Base-by-base conservation (phyloP, 2,113 vertebrate genomes). In the Oryzias melastigma region DNA sequence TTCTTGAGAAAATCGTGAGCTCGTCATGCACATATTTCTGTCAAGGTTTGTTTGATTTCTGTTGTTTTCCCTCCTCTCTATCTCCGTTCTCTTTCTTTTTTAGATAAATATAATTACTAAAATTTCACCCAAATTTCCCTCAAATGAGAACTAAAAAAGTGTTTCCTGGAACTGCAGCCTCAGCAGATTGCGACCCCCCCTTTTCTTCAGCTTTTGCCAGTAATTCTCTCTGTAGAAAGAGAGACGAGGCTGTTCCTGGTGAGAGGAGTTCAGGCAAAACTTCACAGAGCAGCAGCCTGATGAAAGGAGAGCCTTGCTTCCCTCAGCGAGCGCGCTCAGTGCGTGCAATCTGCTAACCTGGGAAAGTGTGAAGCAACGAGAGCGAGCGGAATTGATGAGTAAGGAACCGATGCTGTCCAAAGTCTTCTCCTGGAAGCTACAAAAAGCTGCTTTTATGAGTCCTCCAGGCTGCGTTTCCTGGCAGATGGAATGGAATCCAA, bases 201-300 rank as follows among this genome's bases (percentile, higher is more conserved):
- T 41, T 53, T 42, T 42, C 19, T 51, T 16, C n/a, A 41, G 46
- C 52, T 53, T 44, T 48, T 49, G 58, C 72, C 62, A 69, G 55
- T 46, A 1, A 24, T 78, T 75, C 73, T 17, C 44, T 57, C 63
- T 64, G 65, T 67, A 58, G n/a, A 45, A 8, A 19, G 29, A 61
- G 66, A 78, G 78, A 61, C 58, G 57, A 51, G 62, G 67, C 61
- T 73, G 49, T 51, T 52, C 53, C 61, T 66, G 71, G 80, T 75
- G 69, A 81, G 49, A 65, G 4, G 46, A 53, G 66, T 67, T 73
- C 54, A 50, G 47, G 44, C 44, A 27, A 64, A 50, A 58, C 51
- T 52, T 78, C 58, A 58, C 47, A 62, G 62, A 74, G 64, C 58
- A 10, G 55, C 46, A 67, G 45, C 4, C 14, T 2, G 41, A 75